Evolutionary conservation across 23 tunicate genomes (phyloP), one percentile per base, ranked within the genome.

Genomic region (Corella eumyota): DNA sequence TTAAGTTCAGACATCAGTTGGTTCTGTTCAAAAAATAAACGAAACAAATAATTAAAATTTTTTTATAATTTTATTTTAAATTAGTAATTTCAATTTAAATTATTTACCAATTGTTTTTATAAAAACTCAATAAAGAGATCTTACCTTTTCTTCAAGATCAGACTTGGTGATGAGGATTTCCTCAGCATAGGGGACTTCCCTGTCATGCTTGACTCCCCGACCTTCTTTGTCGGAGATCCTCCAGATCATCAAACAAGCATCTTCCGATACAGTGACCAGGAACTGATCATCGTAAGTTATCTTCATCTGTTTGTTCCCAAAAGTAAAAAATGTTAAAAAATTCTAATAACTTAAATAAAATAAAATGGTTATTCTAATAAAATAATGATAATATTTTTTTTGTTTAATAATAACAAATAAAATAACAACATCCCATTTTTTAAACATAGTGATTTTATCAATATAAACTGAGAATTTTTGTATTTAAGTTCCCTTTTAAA

Each of bases 161-260:
- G 99, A 77, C 63, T 87, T 84, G 1, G 99, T 93, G 65, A 93
- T 88, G 61, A 93, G 84, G 62, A 93, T 88, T 58, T 93, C 99
- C 63, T 93, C 95, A 34, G 86, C 93, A 50, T 90, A 93, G 20
- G 90, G 83, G 29, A 69, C 75, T 36, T 93, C 99, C 37, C 79
- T 56, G 33, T 88, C 93, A 51, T 78, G 95, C 57, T 93, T 93
- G 15, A 85, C 95, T 67, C 96, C 96, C 40, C 99, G 60, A 9
- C 99, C 99, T 63, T 93, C 99, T 58, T 88, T 88, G 36, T 93
- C 99, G 17, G 99, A 66, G 25, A 93, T 66, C 38, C 66, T 69
- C 99, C 99, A 93, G 45, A 92, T 79, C 95, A 86, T 62, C 73
- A 93, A 37, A 37, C 93, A 78, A 0, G 77, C 99, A 38, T 93